These are phyloP conservation scores for Nestor notabilis DNA, from an alignment of 2,113 vertebrate genomes.

Conservation along the genomic window DNA sequence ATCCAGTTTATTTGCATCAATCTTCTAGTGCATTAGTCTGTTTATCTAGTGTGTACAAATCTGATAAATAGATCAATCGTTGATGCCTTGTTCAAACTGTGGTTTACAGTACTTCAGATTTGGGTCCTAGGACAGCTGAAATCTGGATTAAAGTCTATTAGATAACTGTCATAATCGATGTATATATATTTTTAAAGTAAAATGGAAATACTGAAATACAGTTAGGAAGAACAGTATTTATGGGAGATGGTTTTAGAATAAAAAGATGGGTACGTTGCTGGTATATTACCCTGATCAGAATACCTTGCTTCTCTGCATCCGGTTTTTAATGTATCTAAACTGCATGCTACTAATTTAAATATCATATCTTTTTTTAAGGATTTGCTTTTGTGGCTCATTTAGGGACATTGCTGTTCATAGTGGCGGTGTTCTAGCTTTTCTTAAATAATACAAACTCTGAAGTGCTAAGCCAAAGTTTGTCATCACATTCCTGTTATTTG, in stretches of 20 bases:
- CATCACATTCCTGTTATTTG: background rate
- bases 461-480: background rate
- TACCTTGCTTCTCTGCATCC: background rate
- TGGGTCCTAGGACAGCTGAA: background rate
- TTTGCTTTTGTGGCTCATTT: background rate
- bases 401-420: background rate
- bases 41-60: background rate
- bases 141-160: background rate
- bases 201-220: background rate
- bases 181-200: background rate
- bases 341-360: background rate
- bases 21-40: background rate
- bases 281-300: background rate
- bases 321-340: background rate
- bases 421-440: background rate
- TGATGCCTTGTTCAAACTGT: background rate
- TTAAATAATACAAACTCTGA: background rate
- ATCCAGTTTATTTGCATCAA: background rate
- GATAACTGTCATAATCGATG: background rate
- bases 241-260: background rate
- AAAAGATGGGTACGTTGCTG: background rate
- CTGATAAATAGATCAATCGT: background rate
- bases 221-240: background rate
- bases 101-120: background rate
- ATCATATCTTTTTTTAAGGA: background rate